phyloP scores from a whole-genome alignment of 1,140 invertebrate genomes.

The Drosophila pruinosa region DNA sequence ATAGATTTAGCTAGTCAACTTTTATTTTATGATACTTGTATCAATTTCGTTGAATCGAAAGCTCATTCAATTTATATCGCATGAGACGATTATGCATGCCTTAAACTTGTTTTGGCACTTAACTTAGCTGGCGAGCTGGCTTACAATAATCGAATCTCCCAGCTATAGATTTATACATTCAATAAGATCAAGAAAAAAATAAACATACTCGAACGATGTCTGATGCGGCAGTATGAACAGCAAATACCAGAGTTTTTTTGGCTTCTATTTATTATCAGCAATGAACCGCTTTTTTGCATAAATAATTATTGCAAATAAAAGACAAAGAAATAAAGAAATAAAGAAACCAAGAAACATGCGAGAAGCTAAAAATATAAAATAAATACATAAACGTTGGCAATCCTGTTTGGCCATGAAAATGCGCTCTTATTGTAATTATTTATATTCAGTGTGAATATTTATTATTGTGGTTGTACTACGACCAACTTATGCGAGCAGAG shows the following conservation, averaged over 20 bases:
- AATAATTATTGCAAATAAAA: slow-evolving; percentile 54
- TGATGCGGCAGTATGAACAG: background rate
- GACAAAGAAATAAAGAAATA: background rate
- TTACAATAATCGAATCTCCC: slow-evolving; percentile 28
- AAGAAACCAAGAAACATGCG: slow-evolving; percentile 7
- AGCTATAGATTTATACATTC: background rate
- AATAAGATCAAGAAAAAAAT: background rate
- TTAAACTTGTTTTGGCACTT: slow-evolving; percentile 54
- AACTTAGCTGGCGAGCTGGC: background rate
- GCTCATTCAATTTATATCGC: background rate
- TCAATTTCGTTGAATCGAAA: background rate
- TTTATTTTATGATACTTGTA: background rate
- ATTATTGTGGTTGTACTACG: background rate
- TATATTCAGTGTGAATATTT: slow-evolving; percentile 24
- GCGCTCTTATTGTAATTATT: slow-evolving; percentile 67
- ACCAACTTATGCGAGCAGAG: slow-evolving; percentile 50
- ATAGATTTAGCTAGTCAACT: too few species aligned
- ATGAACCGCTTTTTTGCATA: slow-evolving; percentile 66
- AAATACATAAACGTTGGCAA: slow-evolving; percentile 33
- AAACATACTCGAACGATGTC: background rate
- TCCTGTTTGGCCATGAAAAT: slow-evolving; percentile 62
- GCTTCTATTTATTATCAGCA: slow-evolving; percentile 47
- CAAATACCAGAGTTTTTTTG: slow-evolving; percentile 7
- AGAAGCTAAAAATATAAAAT: slow-evolving; percentile 16
- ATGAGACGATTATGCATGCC: slow-evolving; percentile 14